These are phyloP conservation scores for Carposina sasakii DNA, from an alignment of 1,140 invertebrate species.

Conservation along the genomic window DNA sequence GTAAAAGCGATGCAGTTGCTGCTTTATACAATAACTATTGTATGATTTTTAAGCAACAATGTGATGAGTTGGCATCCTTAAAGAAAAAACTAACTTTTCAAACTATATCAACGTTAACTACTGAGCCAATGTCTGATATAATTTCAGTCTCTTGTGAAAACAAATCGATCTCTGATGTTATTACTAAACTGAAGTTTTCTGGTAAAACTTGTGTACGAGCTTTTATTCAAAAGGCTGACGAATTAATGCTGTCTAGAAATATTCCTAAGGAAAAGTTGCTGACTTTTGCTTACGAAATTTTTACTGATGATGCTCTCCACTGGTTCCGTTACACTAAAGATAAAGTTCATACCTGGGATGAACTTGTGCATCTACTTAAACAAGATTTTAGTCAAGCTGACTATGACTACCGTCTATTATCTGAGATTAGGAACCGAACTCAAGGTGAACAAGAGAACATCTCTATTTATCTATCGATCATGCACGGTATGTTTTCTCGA, in stretches of 20 bases:
- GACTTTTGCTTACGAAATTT: constrained; percentile 22
- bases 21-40: not conserved
- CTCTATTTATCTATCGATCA: constrained; percentile 29
- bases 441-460: constrained; percentile 30
- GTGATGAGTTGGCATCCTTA: not conserved
- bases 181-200: constrained; percentile 22
- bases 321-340: constrained; percentile 24
- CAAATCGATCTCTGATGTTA: constrained; percentile 8
- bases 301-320: constrained; percentile 29
- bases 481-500: constrained; percentile 31
- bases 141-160: constrained; percentile 10
- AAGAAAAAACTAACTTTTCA: not conserved
- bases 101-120: not conserved
- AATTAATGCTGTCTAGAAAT: constrained; percentile 15
- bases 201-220: constrained; percentile 23
- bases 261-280: constrained; percentile 22
- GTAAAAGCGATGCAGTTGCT: not conserved
- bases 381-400: constrained; percentile 28
- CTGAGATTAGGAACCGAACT: constrained; percentile 31
- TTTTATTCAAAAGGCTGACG: constrained; percentile 22
- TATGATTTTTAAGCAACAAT: not conserved
- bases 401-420: constrained; percentile 31
- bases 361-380: constrained; percentile 18
- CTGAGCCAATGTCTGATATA: not conserved
- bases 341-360: constrained; percentile 18